phyloP scores from a whole-genome alignment of 2,113 vertebrate genomes.

The Gymnogyps californianus region DNA sequence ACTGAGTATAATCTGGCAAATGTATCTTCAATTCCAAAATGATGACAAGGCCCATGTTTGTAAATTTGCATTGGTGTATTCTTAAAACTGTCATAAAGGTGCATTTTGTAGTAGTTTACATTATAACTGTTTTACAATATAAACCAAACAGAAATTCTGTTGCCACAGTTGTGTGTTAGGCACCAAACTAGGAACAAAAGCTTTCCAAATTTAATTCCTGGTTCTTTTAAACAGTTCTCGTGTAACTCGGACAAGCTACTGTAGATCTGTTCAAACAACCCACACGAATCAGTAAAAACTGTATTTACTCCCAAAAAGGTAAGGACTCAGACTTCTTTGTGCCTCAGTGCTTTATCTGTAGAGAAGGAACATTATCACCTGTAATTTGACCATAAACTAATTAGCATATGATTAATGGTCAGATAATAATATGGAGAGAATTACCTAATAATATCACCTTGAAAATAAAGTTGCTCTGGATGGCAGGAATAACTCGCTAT shows the following conservation, averaged over 20 bases:
- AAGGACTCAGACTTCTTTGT: not conserved
- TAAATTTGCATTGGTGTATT: not conserved
- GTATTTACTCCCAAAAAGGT: not conserved
- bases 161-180: not conserved
- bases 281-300: not conserved
- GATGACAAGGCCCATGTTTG: rapidly evolving
- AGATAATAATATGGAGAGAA: not conserved
- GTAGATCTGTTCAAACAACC: not conserved
- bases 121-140: not conserved
- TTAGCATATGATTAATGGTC: not conserved
- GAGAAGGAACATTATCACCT: not conserved
- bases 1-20: not conserved
- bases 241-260: rapidly evolving
- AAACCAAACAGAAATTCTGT: not conserved
- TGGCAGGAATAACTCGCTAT: not conserved
- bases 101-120: not conserved
- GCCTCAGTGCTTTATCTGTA: not conserved
- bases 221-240: not conserved
- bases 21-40: not conserved
- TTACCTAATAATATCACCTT: not conserved
- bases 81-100: not conserved
- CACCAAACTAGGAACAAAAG: not conserved
- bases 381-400: not conserved
- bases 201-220: not conserved
- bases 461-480: not conserved